Evolutionary conservation across 2,797 vertebrate species (phyloP).

Genomic region (Pangasius macronema): DNA sequence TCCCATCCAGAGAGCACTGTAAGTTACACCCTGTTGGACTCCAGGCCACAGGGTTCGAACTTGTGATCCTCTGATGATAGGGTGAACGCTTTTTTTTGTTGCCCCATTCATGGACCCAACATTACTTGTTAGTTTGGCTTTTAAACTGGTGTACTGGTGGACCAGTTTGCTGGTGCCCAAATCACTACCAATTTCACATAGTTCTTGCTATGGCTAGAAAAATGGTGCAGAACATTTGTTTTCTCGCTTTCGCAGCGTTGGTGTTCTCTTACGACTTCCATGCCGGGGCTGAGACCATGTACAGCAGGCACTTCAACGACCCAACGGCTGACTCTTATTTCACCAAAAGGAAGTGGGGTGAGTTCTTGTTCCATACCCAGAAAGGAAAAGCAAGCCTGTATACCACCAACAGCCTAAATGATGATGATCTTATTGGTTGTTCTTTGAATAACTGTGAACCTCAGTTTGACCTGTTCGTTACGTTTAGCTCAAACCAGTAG

Average conservation of each 20-base stretch:
- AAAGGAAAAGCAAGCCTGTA: neutral
- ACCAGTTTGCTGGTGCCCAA: neutral
- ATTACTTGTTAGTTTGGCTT: neutral
- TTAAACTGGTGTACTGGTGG: neutral
- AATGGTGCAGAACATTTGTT: neutral
- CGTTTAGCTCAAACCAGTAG: neutral
- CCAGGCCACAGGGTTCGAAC: neutral
- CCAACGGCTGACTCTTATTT: constrained; percentile 95
- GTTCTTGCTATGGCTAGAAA: neutral
- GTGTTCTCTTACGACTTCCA: constrained; percentile 99
- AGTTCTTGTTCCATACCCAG: constrained; percentile 59
- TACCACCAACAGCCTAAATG: neutral
- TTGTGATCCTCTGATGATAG: neutral
- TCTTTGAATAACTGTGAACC: neutral
- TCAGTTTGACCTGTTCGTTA: neutral
- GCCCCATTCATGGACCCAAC: neutral
- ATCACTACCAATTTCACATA: neutral
- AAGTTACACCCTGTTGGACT: neutral
- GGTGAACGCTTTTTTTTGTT: neutral
- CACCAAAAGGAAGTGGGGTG: constrained; percentile 99
- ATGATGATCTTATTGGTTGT: neutral
- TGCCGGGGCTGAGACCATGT: constrained; percentile 98
- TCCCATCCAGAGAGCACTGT: neutral
- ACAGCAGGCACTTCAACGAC: constrained; percentile 98
- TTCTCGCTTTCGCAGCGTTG: constrained; percentile 78